Evolutionary conservation across 2,888 invertebrate genomes (phyloP), one percentile per base, ranked within the genome.

Genomic region (Nephrotoma appendiculata): DNA sequence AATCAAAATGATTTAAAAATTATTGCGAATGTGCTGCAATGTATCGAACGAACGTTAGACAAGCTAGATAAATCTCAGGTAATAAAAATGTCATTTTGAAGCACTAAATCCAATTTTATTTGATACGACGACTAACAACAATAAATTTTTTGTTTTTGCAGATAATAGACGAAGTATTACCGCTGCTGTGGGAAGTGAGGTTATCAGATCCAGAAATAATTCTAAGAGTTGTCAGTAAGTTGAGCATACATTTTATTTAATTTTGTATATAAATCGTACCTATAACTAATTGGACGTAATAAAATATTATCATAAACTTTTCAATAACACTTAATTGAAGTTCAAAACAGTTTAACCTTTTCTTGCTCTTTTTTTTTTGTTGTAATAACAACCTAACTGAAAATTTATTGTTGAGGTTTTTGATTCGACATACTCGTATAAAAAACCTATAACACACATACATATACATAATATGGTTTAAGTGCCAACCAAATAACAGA

Each of bases 181-280:
- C 98, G 0, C 94, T 98, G 88, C 93, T 99, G 45, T 95, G 96
- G 90, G 96, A 96, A 89, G 96, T 98, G 89, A 94, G 96, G 88
- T 94, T 98, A 86, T 95, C 95, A 88, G 98, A 98, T 91, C 96
- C 98, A 7, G 96, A 97, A 90, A 96, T 98, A 89, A 95, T 97
- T 88, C 94, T 96, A 91, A 95, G 97, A 91, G 96, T 98, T 91
- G 97, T 98, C 92, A 96, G 98, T 98, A 94, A 97, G 98, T 97
- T 92, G 9, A 19, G 11, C 19, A n/a, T 31, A 31, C 31, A 31
- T 31, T 31, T 31, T 31, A 31, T 31, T 31, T 31, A 31, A 31
- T 31, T 2, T 31, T 31, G 1, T 3, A 31, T 3, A 31, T 48
- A 12, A 48, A n/a, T 57, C 31, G 5, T 52, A 83, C 48, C 45